Evolutionary conservation across 2,113 vertebrate genomes (phyloP).

Genomic region (Triplophysa rosa): DNA sequence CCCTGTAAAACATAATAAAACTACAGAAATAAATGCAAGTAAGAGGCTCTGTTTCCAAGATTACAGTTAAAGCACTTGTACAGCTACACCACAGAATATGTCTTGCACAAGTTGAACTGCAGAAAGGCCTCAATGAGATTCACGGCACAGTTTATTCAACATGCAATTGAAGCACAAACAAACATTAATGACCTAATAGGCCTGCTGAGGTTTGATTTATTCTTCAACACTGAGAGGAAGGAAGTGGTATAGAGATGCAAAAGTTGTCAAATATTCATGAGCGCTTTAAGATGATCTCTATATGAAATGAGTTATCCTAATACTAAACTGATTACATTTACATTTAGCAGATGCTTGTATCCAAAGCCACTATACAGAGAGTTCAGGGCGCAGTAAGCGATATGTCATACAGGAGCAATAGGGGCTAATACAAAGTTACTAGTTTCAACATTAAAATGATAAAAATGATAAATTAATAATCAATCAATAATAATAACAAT

Average conservation of each 20-base stretch:
- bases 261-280: constrained; percentile 41
- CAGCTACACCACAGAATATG: not conserved
- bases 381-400: too few relatives aligned
- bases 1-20: constrained; percentile 70
- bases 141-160: not conserved
- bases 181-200: not conserved
- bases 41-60: too few relatives aligned
- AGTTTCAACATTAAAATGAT: too few relatives aligned
- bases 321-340: not conserved
- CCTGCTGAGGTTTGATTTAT: constrained; percentile 18
- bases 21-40: constrained; percentile 32
- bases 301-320: not conserved
- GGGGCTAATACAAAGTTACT: too few relatives aligned
- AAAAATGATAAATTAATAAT: too few relatives aligned
- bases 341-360: too few relatives aligned
- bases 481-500: too few relatives aligned
- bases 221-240: constrained; percentile 2
- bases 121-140: too few relatives aligned
- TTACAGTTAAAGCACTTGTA: too few relatives aligned
- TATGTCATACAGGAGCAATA: too few relatives aligned
- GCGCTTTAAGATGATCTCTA: not conserved
- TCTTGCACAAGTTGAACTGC: not conserved
- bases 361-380: too few relatives aligned
- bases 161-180: not conserved
- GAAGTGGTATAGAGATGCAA: not conserved